phyloP scores from a whole-genome alignment of 2,888 invertebrate genomes.

The Ophraella communa region DNA sequence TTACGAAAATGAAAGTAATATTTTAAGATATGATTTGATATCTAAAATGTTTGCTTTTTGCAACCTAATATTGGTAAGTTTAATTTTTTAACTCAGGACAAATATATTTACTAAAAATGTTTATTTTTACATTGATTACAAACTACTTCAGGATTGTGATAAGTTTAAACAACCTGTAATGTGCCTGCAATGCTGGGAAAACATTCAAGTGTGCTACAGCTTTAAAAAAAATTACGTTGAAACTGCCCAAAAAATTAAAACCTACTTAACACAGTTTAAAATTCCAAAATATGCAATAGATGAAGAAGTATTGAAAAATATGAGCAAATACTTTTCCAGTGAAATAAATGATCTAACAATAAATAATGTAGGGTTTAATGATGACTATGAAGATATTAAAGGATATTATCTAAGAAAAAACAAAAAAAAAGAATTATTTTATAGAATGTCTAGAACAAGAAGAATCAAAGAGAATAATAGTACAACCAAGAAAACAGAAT shows the following conservation, averaged over 20 bases:
- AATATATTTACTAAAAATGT: not conserved
- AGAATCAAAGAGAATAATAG: not conserved
- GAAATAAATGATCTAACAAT: not conserved
- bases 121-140: not conserved
- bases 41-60: slow-evolving; percentile 23
- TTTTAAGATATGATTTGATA: slow-evolving; percentile 23
- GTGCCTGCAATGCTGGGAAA: slow-evolving; percentile 31
- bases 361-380: not conserved
- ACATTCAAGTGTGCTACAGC: slow-evolving; percentile 22
- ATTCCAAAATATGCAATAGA: slow-evolving; percentile 8
- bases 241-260: slow-evolving; percentile 22
- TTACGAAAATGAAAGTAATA: slow-evolving; percentile 20
- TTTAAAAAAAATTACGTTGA: slow-evolving; percentile 29
- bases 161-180: slow-evolving; percentile 24
- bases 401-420: slow-evolving; percentile 2
- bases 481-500: not conserved
- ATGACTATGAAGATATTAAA: not conserved
- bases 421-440: not conserved
- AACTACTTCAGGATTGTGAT: slow-evolving; percentile 13
- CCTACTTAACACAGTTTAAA: slow-evolving; percentile 15
- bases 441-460: too few relatives aligned
- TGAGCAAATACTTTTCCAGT: slow-evolving; percentile 16
- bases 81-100: not conserved
- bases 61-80: slow-evolving; percentile 23
- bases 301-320: slow-evolving; percentile 3